Evolutionary conservation across 2,888 invertebrate genomes (phyloP), one percentile per base, ranked within the genome.

Genomic region (Lathronympha strigana): DNA sequence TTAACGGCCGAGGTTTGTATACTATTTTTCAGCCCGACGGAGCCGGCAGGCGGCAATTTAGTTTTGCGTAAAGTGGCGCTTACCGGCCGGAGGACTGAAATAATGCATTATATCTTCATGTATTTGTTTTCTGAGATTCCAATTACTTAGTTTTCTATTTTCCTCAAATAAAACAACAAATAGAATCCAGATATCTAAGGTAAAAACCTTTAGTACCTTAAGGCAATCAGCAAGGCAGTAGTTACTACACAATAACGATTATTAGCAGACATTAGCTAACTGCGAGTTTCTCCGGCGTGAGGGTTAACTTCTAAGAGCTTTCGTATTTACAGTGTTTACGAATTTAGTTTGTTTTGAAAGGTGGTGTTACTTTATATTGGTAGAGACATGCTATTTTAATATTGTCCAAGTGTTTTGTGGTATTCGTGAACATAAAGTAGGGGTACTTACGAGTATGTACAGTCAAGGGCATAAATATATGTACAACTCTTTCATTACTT

Each of bases 241-340:
- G 81, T 88, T 86, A 84, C 82, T 81, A 68, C 74, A 84, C 75
- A 83, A 83, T 88, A 88, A 90, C 83, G 86, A 82, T 88, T 88
- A 90, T 88, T 85, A 82, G 83, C 75, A 71, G 73, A 78, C 84
- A 84, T 87, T 87, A 86, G 82, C 82, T 79, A 80, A 63, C 80
- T 79, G 80, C 78, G 81, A 81, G 79, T 77, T 77, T 75, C 76
- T 77, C 76, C 74, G 71, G 74, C 68, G 68, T 71, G 71, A 76
- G 75, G 71, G 68, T 76, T 78, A 82, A 82, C 85, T 86, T 82
- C 79, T 76, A 80, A 84, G 73, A 70, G 72, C 69, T 73, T 67
- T 38, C 54, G 49, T 70, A 68, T 69, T 71, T 75, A 63, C 72
- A 74, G 68, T 73, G 71, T 70, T 61, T 70, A 71, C 69, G 62